Base-by-base conservation (phyloP, 2,888 invertebrate species). In the Temnothorax ravouxi region DNA sequence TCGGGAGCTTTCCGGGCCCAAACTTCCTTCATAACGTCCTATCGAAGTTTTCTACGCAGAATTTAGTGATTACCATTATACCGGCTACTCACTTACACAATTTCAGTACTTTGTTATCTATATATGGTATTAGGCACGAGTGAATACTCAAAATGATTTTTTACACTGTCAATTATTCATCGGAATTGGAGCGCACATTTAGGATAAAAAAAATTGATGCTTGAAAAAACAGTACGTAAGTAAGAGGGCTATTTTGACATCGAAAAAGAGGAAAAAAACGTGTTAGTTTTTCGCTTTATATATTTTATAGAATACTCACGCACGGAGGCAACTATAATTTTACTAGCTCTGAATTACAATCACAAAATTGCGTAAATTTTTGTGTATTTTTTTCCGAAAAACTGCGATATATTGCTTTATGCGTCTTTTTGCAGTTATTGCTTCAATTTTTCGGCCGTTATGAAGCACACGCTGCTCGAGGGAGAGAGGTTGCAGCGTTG, bases 71-170 rank as follows among this genome's bases (percentile, higher is more conserved):
- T 90, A 97, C 97, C 18, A 96, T 97, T 86, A 96, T 98, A 95
- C 98, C 98, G 75, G 98, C 98, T 88, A 96, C 96, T 89, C 97
- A 97, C 94, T 96, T 98, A 92, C 97, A 98, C 95, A 97, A 97
- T 95, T 97, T 97, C 89, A 97, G 97, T 95, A 97, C 97, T 92
- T 97, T 97, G 95, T 96, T 98, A 90, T 98, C 98, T 87, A 96
- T 98, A 94, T 97, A 97, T 95, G 98, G 98, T 29, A 96, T 98
- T 89, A 96, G 98, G 91, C 97, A 97, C 94, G 97, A 97, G 93
- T 97, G 95, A 90, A 88, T 79, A 71, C 79, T 86, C 84, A 61
- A 84, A 38, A 81, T 87, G 72, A 79, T 77, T 84, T 84, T 89
- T 87, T 88, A 89, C 87, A 85, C 89, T 90, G 91, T 91, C 91